These are phyloP conservation scores for Potorous gilbertii DNA, from an alignment of 2,797 vertebrate genomes.

Conservation along the genomic window DNA sequence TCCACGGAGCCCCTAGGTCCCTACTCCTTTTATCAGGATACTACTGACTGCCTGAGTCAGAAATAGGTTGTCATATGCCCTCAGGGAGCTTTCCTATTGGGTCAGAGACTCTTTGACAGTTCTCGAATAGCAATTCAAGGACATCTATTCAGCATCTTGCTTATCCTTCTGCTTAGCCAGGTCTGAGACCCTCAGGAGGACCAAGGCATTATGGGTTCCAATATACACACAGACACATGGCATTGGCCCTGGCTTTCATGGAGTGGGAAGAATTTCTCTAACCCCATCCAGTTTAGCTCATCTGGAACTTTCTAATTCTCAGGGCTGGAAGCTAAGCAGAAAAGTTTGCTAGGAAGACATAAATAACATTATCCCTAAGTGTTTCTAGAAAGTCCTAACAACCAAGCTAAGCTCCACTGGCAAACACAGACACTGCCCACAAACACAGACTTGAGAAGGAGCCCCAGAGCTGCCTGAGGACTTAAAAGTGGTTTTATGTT, in stretches of 20 bases:
- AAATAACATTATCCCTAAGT: background rate
- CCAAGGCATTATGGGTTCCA: background rate
- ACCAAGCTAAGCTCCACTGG: background rate
- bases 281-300: background rate
- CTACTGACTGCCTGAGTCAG: background rate
- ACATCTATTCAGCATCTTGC: background rate
- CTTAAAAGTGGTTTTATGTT: background rate
- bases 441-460: background rate
- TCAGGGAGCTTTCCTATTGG: background rate
- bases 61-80: background rate
- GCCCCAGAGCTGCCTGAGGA: background rate
- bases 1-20: background rate
- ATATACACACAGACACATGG: background rate
- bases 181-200: background rate
- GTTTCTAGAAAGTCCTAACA: background rate
- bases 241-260: background rate
- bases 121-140: background rate
- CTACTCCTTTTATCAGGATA: background rate
- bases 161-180: background rate
- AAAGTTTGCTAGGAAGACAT: constrained; percentile 47
- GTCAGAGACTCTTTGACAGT: background rate
- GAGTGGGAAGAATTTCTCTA: background rate
- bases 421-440: background rate
- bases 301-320: constrained; percentile 8
- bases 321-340: constrained; percentile 6